These are phyloP conservation scores for Bhutanitis thaidina DNA, from an alignment of 2,888 invertebrate species.

Conservation along the genomic window DNA sequence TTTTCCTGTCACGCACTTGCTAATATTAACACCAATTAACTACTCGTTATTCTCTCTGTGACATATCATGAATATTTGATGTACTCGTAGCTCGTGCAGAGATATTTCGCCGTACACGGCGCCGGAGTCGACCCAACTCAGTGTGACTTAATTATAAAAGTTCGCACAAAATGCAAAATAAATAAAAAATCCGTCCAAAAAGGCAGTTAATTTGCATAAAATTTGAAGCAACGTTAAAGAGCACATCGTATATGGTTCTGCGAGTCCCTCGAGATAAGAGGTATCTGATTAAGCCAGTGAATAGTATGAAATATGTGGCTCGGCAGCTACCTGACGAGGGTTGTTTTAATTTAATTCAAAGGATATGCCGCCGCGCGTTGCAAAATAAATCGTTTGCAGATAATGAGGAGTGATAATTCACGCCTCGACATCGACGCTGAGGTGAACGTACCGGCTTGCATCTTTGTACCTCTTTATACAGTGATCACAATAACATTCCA, in stretches of 20 bases:
- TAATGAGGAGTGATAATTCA: constrained; percentile 63
- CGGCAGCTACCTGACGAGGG: constrained; percentile 39
- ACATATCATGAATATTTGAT: constrained; percentile 10
- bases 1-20: constrained; percentile 62
- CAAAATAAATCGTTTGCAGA: constrained; percentile 54
- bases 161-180: constrained; percentile 33
- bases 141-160: constrained; percentile 12
- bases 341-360: constrained; percentile 69
- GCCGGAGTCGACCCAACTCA: not conserved
- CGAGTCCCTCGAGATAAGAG: constrained; percentile 29
- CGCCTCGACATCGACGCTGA: constrained; percentile 31
- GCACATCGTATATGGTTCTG: constrained; percentile 26
- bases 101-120: not conserved
- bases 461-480: constrained; percentile 6
- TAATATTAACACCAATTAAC: constrained; percentile 48
- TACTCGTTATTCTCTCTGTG: constrained; percentile 16
- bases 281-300: constrained; percentile 39
- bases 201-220: constrained; percentile 63
- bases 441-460: constrained; percentile 13
- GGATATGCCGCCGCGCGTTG: constrained; percentile 46
- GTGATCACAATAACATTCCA: not conserved
- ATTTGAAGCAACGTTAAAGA: constrained; percentile 42
- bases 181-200: constrained; percentile 26
- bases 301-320: constrained; percentile 54
- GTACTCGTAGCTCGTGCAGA: not conserved